Evolutionary conservation across 2,888 invertebrate genomes (phyloP).

Genomic region (Adineta ricciae): DNA sequence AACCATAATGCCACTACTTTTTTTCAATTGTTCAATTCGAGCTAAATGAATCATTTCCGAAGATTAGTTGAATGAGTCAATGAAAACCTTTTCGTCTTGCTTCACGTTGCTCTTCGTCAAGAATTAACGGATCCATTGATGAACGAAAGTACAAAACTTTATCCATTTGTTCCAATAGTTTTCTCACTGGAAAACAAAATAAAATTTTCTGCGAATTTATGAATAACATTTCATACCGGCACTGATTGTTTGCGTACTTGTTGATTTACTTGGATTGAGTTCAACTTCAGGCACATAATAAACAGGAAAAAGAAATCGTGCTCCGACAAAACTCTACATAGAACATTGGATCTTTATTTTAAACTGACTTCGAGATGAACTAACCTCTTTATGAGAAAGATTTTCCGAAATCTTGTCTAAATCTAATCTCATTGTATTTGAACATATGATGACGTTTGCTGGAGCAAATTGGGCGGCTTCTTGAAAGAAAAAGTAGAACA

Average conservation of each 20-base stretch:
- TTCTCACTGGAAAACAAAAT: slow-evolving; percentile 42
- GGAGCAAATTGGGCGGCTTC: slow-evolving; percentile 45
- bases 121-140: slow-evolving; percentile 49
- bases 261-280: slow-evolving; percentile 36
- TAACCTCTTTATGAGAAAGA: slow-evolving; percentile 44
- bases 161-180: slow-evolving; percentile 50
- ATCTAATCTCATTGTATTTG: slow-evolving; percentile 46
- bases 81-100: slow-evolving; percentile 44
- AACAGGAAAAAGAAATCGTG: slow-evolving; percentile 52
- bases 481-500: slow-evolving; percentile 33
- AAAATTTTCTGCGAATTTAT: no score
- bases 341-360: slow-evolving; percentile 1
- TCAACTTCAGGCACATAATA: slow-evolving; percentile 51
- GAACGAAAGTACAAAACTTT: slow-evolving; percentile 51
- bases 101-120: slow-evolving; percentile 51
- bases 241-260: slow-evolving; percentile 16
- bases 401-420: slow-evolving; percentile 43
- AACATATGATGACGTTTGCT: slow-evolving; percentile 44
- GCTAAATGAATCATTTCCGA: slow-evolving; percentile 25
- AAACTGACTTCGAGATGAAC: background rate
- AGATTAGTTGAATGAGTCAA: background rate
- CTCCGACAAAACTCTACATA: slow-evolving; percentile 47
- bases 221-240: no score
- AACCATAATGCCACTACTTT: slow-evolving; percentile 35
- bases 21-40: slow-evolving; percentile 34